Base-by-base conservation (phyloP, 2,888 invertebrate species). In the Sthenelais limicola region DNA sequence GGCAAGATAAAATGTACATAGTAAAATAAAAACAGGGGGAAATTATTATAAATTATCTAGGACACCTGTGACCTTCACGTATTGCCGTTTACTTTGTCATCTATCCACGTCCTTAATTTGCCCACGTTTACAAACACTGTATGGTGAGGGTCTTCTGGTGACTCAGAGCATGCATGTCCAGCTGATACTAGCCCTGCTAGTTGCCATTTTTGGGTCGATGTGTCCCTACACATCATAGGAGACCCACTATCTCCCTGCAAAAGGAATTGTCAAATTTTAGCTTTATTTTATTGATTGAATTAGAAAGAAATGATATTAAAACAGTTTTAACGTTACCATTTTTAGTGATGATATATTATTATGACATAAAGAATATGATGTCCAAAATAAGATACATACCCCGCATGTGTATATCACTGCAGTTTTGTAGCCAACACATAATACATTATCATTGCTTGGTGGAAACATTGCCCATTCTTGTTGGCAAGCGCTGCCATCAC, bases 171-270 rank as follows among this genome's bases (percentile, higher is more conserved):
- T 1, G 73, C 67, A 9, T 77, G 71, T 0, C 82, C 82, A 28
- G 79, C 78, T 72, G 81, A 82, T 78, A 83, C 77, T 3, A 84
- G 74, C 7, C 84, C 84, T 15, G 78, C 79, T 58, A 82, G 72
- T 7, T 74, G 73, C 81, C 82, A 84, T 35, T 73, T 78, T 1
- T 77, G 78, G 24, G 74, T 75, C n/a, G 54, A 43, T 33, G 58
- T n/a, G 38, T 80, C 79, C 66, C 75, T 33, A 68, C 84, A 84
- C 81, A 82, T 83, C 68, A 84, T 73, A 0, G 82, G 82, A 15
- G 82, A 78, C 1, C 84, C 84, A 76, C 83, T 83, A 75, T 84
- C 84, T 49, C 84, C 84, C 84, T 84, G 75, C 0, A 76, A 76
- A 43, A n/a, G n/a, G n/a, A n/a, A n/a, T n/a, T n/a, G n/a, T n/a